Conservation (phyloP, 2,113 vertebrate species). For the Parotia lawesii region DNA sequence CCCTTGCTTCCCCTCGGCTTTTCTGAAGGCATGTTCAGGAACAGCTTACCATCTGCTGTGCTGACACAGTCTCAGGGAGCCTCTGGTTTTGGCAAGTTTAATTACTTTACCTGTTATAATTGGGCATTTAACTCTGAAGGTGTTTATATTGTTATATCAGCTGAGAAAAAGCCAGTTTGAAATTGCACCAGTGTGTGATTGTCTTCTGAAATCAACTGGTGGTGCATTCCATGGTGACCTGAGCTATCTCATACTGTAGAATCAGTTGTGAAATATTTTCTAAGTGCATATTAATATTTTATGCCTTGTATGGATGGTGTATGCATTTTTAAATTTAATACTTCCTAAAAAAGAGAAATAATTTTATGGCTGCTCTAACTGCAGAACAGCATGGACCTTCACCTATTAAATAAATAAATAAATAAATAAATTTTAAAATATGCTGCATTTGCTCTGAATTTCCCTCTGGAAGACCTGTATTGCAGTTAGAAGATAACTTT, state of each 20-base stretch:
- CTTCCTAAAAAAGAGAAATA: background rate
- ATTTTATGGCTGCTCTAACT: background rate
- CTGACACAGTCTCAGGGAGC: background rate
- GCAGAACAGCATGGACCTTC: background rate
- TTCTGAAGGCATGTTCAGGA: background rate
- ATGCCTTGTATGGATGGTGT: background rate
- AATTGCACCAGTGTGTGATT: fast-evolving
- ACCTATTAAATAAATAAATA: background rate
- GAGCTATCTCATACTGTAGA: background rate
- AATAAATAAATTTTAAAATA: background rate
- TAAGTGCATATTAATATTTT: background rate
- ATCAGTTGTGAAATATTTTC: background rate
- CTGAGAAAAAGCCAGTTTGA: background rate
- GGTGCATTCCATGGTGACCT: background rate
- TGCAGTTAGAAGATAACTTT: background rate
- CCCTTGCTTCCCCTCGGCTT: background rate
- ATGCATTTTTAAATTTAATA: background rate
- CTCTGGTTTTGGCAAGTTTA: background rate
- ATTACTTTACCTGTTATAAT: background rate
- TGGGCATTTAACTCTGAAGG: background rate
- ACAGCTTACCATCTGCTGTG: background rate
- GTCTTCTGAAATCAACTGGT: background rate
- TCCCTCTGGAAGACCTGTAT: background rate
- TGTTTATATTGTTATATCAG: background rate
- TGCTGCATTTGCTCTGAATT: background rate